Evolutionary conservation across 2,888 invertebrate species (phyloP).

Genomic region (Limnephilus rhombicus): DNA sequence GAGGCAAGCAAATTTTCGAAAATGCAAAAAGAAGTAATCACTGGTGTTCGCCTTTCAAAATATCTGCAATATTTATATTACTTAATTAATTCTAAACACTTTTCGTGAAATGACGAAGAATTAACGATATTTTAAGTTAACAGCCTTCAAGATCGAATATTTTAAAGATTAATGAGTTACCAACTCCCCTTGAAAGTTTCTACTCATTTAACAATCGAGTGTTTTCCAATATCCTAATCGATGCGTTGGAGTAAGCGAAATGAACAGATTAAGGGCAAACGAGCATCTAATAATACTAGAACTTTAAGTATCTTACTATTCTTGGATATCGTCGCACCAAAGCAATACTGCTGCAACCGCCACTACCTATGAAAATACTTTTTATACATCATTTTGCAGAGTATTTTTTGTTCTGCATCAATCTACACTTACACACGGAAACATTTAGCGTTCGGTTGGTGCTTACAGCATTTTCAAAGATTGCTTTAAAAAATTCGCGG

Average conservation of each 20-base stretch:
- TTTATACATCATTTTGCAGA: too few species aligned
- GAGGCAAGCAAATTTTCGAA: too few species aligned
- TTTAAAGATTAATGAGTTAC: neutral
- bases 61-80: neutral
- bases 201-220: neutral
- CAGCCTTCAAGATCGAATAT: neutral
- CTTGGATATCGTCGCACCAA: neutral
- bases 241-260: neutral
- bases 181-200: neutral
- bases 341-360: too few species aligned
- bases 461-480: too few species aligned
- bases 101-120: neutral
- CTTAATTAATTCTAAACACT: neutral
- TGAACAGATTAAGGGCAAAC: neutral
- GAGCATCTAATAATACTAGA: neutral
- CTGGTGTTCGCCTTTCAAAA: neutral
- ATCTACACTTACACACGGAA: too few species aligned
- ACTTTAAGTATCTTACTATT: neutral
- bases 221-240: slow-evolving; percentile 1
- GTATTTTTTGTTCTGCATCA: too few species aligned
- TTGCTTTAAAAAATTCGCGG: too few species aligned
- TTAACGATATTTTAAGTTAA: neutral
- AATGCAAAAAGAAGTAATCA: too few species aligned
- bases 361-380: too few species aligned
- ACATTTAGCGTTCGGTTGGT: too few species aligned